phyloP scores from a whole-genome alignment of 2,797 vertebrate species.

The Gorsachius magnificus region DNA sequence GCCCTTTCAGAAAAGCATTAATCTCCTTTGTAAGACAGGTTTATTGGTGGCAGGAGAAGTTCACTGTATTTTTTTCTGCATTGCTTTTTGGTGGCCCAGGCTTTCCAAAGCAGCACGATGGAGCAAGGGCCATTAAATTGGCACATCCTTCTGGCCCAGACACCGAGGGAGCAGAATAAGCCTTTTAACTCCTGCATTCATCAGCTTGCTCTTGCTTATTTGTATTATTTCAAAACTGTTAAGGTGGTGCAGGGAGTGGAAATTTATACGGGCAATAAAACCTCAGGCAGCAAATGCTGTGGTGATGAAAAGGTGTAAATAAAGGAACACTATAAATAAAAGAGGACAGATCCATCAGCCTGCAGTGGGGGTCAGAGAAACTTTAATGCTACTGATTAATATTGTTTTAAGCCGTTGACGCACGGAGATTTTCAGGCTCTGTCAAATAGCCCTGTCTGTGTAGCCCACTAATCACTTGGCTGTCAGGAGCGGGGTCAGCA shows the following conservation, averaged over 20 bases:
- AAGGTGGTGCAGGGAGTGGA: not conserved
- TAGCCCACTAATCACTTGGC: not conserved
- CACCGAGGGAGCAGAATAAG: not conserved
- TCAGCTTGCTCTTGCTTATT: conserved; percentile 6
- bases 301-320: conserved; percentile 38
- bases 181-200: conserved; percentile 33
- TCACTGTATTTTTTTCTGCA: conserved; percentile 43
- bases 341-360: not conserved
- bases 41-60: conserved; percentile 71
- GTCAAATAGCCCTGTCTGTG: conserved; percentile 26
- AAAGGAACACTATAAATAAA: conserved; percentile 17
- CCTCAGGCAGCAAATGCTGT: not conserved
- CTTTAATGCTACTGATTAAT: conserved; percentile 15
- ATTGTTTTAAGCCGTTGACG: not conserved
- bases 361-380: not conserved
- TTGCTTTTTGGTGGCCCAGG: not conserved
- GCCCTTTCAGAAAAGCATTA: conserved; percentile 56
- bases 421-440: not conserved
- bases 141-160: not conserved
- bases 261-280: conserved; percentile 68
- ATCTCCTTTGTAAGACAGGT: conserved; percentile 46
- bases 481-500: not conserved
- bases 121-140: not conserved
- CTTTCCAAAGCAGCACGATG: not conserved
- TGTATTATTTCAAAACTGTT: conserved; percentile 35